Evolutionary conservation across 2,888 invertebrate species (phyloP).

Genomic region (Epirrita christyi): DNA sequence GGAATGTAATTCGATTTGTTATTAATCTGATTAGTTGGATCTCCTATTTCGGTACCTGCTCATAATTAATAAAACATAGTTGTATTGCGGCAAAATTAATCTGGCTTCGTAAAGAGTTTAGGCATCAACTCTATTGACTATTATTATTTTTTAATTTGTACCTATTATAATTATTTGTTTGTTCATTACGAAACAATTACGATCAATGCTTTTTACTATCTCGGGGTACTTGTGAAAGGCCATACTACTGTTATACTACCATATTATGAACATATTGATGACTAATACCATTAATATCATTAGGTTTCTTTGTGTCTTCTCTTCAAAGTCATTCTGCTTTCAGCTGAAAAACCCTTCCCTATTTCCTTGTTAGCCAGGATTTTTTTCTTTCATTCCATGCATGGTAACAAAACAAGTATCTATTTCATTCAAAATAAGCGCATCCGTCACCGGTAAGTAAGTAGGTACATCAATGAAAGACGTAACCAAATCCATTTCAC

Average conservation of each 20-base stretch:
- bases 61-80: background rate
- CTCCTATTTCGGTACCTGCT: background rate
- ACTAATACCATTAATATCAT: too few relatives aligned
- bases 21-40: slow-evolving; percentile 24
- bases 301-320: slow-evolving; percentile 18
- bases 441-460: slow-evolving; percentile 27
- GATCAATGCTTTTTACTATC: too few relatives aligned
- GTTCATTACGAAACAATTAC: background rate
- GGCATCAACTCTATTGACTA: background rate
- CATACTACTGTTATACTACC: too few relatives aligned
- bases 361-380: background rate
- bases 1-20: slow-evolving; percentile 34
- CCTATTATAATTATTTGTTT: background rate
- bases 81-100: too few relatives aligned
- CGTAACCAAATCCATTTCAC: slow-evolving; percentile 33
- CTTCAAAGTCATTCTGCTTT: background rate
- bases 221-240: too few relatives aligned
- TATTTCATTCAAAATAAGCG: slow-evolving; percentile 17
- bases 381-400: slow-evolving; percentile 1
- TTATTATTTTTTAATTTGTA: background rate
- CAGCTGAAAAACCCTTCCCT: background rate
- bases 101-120: too few relatives aligned
- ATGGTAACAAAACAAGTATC: slow-evolving; percentile 11
- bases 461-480: slow-evolving; percentile 25
- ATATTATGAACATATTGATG: too few relatives aligned